Base-by-base conservation (phyloP, 2,888 invertebrate genomes). In the Cryptus viduatorius region DNA sequence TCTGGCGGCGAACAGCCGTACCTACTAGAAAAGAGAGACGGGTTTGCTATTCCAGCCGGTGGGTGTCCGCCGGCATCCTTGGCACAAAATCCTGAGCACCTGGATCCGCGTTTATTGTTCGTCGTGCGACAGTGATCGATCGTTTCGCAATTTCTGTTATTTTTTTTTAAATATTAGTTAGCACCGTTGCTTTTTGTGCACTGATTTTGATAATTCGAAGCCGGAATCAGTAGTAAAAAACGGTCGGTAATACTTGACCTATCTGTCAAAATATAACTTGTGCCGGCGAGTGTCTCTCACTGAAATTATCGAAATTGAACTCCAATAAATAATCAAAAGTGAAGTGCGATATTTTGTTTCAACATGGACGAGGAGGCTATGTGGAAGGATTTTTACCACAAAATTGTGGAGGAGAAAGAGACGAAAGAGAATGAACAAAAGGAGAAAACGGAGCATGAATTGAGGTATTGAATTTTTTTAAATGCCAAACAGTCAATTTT, bases 351-450 rank as follows among this genome's bases (percentile, higher is more conserved):
- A 14, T 29, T 31, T 61, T n/a, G 37, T 56, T 16, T 71, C 61
- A 73, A 59, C 24, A 93, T 95, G 95, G 95, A 96, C 93, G 97
- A 97, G 94, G 97, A 97, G 91, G 94, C 95, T 12, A 97, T 97
- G 97, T 97, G 97, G 96, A 96, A 96, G 94, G 95, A 95, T 83
- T 96, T 96, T 90, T 97, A 96, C 90, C 90, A 93, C 5, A 92
- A 92, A 86, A 90, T 94, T 44, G 88, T 92, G 5, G 90, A 89
- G 79, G 96, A 96, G 77, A 96, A 96, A 90, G 92, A 96, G 84
- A 95, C 96, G 88, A 95, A 95, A 83, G 95, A 96, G 88, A 95
- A 95, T 92, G 89, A 89, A 29, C 95, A 96, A 79, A 90, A 94
- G 76, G 95, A 96, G 72, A 95, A 96, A 86, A 95, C 95, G 84